These are phyloP conservation scores for Calliopsis andreniformis DNA, from an alignment of 1,140 invertebrate species.

Conservation along the genomic window DNA sequence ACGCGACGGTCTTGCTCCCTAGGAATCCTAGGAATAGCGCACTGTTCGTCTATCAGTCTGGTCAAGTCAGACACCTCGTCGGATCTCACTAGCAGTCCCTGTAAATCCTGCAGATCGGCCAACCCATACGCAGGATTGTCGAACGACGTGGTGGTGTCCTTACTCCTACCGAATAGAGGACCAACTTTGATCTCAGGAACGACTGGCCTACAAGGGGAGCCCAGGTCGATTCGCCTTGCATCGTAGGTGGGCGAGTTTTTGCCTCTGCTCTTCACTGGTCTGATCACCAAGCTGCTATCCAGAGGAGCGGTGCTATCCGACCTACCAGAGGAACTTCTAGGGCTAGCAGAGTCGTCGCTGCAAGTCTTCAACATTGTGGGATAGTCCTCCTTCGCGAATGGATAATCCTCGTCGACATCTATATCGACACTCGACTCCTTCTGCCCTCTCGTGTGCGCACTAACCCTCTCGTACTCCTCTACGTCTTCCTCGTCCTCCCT, in stretches of 20 bases:
- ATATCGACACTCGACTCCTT: constrained; percentile 73
- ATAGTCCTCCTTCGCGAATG: constrained; percentile 80
- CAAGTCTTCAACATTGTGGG: constrained; percentile 80
- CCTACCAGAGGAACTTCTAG: constrained; percentile 77
- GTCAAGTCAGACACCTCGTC: constrained; percentile 77
- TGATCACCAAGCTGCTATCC: constrained; percentile 71
- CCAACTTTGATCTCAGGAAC: constrained; percentile 70
- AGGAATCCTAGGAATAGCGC: constrained; percentile 34
- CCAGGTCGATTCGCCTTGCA: constrained; percentile 74
- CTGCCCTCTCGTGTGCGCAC: constrained; percentile 53
- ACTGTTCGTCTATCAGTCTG: constrained; percentile 72
- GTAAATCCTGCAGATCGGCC: constrained; percentile 71
- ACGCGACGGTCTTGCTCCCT: constrained; percentile 30
- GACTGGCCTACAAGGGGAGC: constrained; percentile 72
- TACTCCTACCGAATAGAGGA: constrained; percentile 57
- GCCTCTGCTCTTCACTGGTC: constrained; percentile 35
- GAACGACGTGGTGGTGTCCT: constrained; percentile 74
- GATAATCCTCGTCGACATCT: constrained; percentile 78
- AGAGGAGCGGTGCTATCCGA: constrained; percentile 78
- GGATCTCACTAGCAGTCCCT: constrained; percentile 71
- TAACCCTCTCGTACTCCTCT: constrained; percentile 48
- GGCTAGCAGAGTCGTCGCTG: constrained; percentile 79
- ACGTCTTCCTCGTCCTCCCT: constrained; percentile 44
- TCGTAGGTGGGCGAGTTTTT: constrained; percentile 74
- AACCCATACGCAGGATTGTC: constrained; percentile 79